Evolutionary conservation across 2,797 vertebrate genomes (phyloP).

Genomic region (Sylvilagus floridanus): DNA sequence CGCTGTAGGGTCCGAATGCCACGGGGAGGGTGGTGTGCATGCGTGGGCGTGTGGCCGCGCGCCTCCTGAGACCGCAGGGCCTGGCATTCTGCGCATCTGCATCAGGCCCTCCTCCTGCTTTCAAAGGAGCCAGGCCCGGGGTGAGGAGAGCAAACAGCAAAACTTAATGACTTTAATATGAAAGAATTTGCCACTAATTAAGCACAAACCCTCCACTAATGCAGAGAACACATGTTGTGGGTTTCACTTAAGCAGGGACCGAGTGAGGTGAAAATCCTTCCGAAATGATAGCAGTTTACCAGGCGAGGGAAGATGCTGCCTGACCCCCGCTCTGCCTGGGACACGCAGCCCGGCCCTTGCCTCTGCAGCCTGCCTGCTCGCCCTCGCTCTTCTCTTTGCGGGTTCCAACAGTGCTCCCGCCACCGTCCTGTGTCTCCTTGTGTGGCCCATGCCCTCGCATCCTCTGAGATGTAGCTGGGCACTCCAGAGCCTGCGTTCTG

Average conservation of each 20-base stretch:
- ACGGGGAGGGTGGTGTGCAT: rapidly evolving
- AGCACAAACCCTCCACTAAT: constrained; percentile 81
- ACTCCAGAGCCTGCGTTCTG: background rate
- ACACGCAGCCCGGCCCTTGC: background rate
- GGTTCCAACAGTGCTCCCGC: background rate
- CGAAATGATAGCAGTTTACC: constrained; percentile 76
- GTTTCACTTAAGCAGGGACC: constrained; percentile 82
- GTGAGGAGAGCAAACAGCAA: constrained; percentile 75
- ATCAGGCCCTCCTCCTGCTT: constrained; percentile 13
- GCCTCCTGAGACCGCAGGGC: background rate
- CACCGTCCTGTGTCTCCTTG: rapidly evolving
- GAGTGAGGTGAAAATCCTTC: constrained; percentile 81
- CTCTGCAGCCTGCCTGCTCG: background rate
- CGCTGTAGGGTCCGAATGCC: background rate
- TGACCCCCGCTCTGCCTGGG: background rate
- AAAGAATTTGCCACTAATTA: constrained; percentile 83
- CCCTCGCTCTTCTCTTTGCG: background rate
- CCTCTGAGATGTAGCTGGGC: background rate
- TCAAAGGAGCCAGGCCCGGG: constrained; percentile 55
- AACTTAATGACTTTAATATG: constrained; percentile 83
- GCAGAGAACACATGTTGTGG: constrained; percentile 80
- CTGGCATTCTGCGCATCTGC: background rate
- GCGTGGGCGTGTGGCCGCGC: too few relatives aligned
- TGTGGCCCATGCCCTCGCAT: background rate
- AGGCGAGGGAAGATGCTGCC: constrained; percentile 35